A percentile compares a stretch with the other conserved stretches of the same genome.
Evolutionary conservation across 2,113 vertebrate genomes (phyloP).

Genomic region (Zootoca vivipara): DNA sequence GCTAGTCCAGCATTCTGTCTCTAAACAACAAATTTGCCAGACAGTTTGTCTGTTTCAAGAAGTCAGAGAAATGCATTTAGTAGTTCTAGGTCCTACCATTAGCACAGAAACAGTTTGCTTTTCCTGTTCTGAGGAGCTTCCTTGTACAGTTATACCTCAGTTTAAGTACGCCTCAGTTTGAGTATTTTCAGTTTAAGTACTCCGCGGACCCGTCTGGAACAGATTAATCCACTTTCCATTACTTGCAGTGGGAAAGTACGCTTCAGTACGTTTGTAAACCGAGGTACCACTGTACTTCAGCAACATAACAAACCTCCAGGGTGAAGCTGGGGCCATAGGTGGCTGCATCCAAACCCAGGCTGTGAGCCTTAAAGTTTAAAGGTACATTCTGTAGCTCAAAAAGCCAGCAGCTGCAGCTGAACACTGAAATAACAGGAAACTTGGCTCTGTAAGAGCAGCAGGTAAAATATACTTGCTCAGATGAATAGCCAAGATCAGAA

Average conservation of each 20-base stretch:
- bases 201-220: no score
- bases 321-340: no score
- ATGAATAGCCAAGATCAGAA: neutral
- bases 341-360: neutral
- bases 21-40: neutral
- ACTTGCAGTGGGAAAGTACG: no score
- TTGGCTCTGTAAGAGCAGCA: neutral
- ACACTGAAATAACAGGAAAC: neutral
- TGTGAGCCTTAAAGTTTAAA: neutral
- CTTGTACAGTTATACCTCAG: no score
- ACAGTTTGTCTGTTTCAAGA: neutral
- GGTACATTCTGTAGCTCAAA: neutral
- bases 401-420: neutral
- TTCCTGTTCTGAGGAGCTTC: neutral
- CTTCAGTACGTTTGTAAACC: no score
- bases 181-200: no score
- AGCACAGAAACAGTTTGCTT: neutral
- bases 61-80: neutral
- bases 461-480: neutral
- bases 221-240: no score
- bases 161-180: no score
- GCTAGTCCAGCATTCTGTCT: neutral
- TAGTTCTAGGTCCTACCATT: neutral
- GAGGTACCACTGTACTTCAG: no score
- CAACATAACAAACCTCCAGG: neutral